Evolutionary conservation across 2,888 invertebrate species (phyloP), one percentile per base, ranked within the genome.

Genomic region (Callinectes sapidus): DNA sequence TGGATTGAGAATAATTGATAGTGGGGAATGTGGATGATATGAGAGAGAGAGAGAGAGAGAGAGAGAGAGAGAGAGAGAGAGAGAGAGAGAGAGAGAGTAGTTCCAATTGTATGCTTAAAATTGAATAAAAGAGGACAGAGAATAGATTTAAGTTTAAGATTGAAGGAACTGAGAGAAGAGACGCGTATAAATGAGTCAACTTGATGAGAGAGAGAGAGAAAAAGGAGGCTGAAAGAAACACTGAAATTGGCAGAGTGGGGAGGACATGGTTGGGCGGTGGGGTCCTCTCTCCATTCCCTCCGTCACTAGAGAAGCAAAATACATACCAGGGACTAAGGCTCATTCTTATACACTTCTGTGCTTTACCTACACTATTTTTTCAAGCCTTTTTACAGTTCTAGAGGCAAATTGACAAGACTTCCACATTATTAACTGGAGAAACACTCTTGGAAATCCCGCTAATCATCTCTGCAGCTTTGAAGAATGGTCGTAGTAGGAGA

Each of bases 31-130:
- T n/a, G 71, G 28, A 28, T 23, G 61, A 10, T n/a, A 28, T 23
- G 28, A 71, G 71, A 71, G 66, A 71, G 66, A 71, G 66, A 71
- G 66, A 71, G 66, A 71, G 66, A 66, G 66, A 71, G 66, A 71
- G 66, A 71, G 66, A 71, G 66, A 71, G 66, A 71, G 66, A 66
- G n/a, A n/a, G n/a, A n/a, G 23, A n/a, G 23, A n/a, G 66, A n/a
- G 66, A n/a, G 66, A 71, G 71, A 71, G 28, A 10, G 28, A 71
- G 13, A 28, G 71, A 71, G 13, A 71, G 71, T 6, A n/a, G 66
- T 23, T 1, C 16, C 5, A 23, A 61, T 18, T 23, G 61, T 5
- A 18, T 0, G 5, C 61, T 61, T 61, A 23, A 23, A 23, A 13
- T 18, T 61, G 23, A 23, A 23, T 61, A 61, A 61, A 23, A 61